Base-by-base conservation (phyloP, 2,797 vertebrate species). In the Psittacula echo region DNA sequence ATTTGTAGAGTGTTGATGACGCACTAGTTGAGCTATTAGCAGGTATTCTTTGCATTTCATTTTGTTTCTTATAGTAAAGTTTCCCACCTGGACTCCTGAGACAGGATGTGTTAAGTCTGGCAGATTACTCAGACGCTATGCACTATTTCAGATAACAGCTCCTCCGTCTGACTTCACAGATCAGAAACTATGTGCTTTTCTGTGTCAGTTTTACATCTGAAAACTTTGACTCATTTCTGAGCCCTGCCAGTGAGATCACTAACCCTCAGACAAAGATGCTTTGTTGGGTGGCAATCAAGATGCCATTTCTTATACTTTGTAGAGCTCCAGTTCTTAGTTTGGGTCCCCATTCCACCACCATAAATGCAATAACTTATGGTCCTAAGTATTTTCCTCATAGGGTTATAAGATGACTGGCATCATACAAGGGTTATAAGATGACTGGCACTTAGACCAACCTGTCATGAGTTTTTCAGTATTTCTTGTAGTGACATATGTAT, bases 61-160 rank as follows among this genome's bases (percentile, higher is more conserved):
- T 93, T 96, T 72, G 86, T 60, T 85, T 86, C 90, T 87, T 51
- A 32, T 14, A 92, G 93, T 94, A 89, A 96, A 94, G 84, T 90
- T 96, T 96, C 94, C 91, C 93, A 96, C 94, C 94, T 96, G 96
- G 95, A 78, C 88, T 97, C 92, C 90, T 29, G 78, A 96, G 88
- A 78, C 94, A 93, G 93, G 84, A 96, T 89, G 93, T 95, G 91
- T 95, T 92, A 95, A 90, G 81, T 95, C 95, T 95, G 91, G 90
- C 94, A 93, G 93, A 83, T 96, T 89, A 94, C 84, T 89, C 91
- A 94, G 93, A 47, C 3, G 4, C 61, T 94, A 86, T 85, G 81
- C 71, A 89, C 65, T 78, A 20, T 95, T 95, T 96, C 94, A 96
- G 95, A 95, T 96, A 97, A 94, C 90, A 95, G 94, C 72, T 95